Base-by-base conservation (phyloP, 2,888 invertebrate genomes). In the Thereva unica region DNA sequence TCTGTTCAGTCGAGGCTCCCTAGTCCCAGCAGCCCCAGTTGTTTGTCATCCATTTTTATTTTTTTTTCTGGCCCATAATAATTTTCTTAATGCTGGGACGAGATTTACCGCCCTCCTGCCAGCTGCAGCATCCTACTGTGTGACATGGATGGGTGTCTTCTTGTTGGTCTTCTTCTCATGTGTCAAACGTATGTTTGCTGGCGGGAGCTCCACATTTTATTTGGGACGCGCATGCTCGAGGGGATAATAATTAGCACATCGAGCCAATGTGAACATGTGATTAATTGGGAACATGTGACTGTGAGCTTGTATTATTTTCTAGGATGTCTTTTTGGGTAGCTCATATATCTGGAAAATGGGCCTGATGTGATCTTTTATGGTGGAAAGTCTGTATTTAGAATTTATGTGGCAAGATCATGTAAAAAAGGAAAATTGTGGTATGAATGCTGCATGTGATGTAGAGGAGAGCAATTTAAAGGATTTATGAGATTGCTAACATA, bases 221-320 rank as follows among this genome's bases (percentile, higher is more conserved):
- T 47, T 35, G 57, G 37, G 41, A 59, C 61, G 40, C 23, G 41
- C 61, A 40, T 35, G 50, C 23, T 41, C 34, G 49, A 61, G 50
- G 6, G 41, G 7, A 40, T 61, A 42, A 50, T 61, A 61, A 61
- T 61, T 61, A 61, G 61, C 61, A 61, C 61, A 61, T 61, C 23
- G 61, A 41, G 7, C 61, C 61, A 61, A 61, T 47, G 47, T 50
- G 61, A 61, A 50, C 50, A 61, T 50, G 61, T 61, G 61, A 61
- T 61, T 61, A 61, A 61, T 61, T 61, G 61, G 61, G 40, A 61
- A 61, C 61, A 61, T 61, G 61, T 61, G 61, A 61, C 50, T 41
- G 34, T 50, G 50, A 50, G 37, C 50, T 50, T 50, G 23, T 23
- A 23, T 23, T 23, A 23, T 23, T 23, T 23, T 23, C 23, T 23